Conservation (phyloP, 2,113 vertebrate species). For the Stercorarius parasiticus region DNA sequence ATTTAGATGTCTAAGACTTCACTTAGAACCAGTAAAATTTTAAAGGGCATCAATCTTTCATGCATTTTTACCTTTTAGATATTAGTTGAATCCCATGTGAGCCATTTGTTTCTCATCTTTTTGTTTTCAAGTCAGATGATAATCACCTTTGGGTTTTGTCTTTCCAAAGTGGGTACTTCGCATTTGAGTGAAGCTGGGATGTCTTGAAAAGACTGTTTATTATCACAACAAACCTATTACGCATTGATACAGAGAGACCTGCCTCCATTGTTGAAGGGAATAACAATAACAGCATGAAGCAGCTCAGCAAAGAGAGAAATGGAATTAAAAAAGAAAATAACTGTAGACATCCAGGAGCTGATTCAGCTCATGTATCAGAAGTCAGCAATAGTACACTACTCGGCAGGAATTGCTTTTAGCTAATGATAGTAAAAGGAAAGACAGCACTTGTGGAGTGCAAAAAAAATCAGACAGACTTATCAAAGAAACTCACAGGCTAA, state of each 20-base stretch:
- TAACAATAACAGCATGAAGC: neutral
- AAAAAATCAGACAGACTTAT: neutral
- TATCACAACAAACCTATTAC: neutral
- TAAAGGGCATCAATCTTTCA: neutral
- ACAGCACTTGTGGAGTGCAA: neutral
- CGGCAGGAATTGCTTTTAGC: neutral
- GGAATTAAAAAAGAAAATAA: neutral
- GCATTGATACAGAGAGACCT: neutral
- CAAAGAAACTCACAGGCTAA: neutral
- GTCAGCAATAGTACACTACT: neutral
- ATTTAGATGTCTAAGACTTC: neutral
- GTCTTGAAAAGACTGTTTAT: neutral
- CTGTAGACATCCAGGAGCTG: neutral
- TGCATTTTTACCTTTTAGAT: conserved; percentile 3
- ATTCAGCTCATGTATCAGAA: neutral
- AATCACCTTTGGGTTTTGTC: neutral
- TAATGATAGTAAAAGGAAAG: neutral
- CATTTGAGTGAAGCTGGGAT: neutral
- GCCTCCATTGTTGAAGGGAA: neutral
- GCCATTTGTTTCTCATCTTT: neutral
- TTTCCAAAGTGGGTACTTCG: neutral
- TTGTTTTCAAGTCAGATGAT: neutral
- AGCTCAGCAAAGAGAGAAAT: neutral
- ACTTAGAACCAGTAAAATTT: neutral
- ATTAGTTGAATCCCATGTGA: neutral